Base-by-base conservation (phyloP, 1,140 invertebrate genomes). In the Ruditapes philippinarum region DNA sequence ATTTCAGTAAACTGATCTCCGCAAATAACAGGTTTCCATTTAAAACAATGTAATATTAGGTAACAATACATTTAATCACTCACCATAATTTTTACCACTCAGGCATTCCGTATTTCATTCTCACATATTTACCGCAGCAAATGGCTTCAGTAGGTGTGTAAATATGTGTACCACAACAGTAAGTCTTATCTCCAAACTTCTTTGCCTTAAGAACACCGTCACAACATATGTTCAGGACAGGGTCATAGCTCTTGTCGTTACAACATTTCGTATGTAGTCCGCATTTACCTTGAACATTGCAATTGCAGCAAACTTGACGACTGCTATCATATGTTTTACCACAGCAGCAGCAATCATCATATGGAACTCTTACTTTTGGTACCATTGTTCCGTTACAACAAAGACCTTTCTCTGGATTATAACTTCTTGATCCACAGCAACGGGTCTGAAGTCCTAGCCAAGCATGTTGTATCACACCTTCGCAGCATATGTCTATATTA, bases 361-460 rank as follows among this genome's bases (percentile, higher is more conserved):
- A 54, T n/a, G 42, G 51, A 0, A 76, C 33, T 11, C 33, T 9
- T n/a, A 31, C 54, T 49, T 86, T 86, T 25, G 11, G 22, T 17
- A 86, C 33, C 68, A 86, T 60, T 33, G 42, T 54, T 36, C 83
- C 68, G 33, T 86, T 76, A 42, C 68, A 76, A 65, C 83, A 86
- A 36, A 86, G 38, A 5, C 83, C 83, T 76, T 28, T 49, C 22
- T 76, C 83, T 76, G 83, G 83, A 49, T 86, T 86, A 49, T 86
- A 86, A 60, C 83, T 86, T 60, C 49, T 86, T 14, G 42, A 17
- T 45, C 70, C 83, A 60, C 83, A 86, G 42, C 83, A 86, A 3
- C 65, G 19, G 22, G 83, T 74, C 36, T 76, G 51, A 17, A 57
- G 19, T 28, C 83, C 83, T 2, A 54, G n/a, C 81, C 79, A 82